Evolutionary conservation across 2,888 invertebrate genomes (phyloP).

Genomic region (Acleris cristana): DNA sequence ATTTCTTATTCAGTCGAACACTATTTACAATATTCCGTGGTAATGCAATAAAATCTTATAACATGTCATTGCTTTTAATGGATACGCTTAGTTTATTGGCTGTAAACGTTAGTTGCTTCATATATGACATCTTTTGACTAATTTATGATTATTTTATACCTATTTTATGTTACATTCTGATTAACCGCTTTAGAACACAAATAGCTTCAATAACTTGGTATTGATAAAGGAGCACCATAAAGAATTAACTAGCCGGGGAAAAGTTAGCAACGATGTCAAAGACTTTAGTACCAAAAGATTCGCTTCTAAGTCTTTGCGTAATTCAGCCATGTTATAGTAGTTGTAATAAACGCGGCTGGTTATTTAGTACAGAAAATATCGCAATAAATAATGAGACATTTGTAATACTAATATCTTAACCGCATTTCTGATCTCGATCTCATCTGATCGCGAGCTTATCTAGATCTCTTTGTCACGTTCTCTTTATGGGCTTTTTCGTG

Average conservation of each 20-base stretch:
- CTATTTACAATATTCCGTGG: constrained; percentile 40
- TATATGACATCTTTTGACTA: constrained; percentile 41
- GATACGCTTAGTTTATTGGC: constrained; percentile 44
- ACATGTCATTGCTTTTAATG: constrained; percentile 39
- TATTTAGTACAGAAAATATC: constrained; percentile 54
- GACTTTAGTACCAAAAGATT: constrained; percentile 44
- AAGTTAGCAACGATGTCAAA: constrained; percentile 42
- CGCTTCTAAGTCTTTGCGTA: constrained; percentile 43
- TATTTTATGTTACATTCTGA: constrained; percentile 40
- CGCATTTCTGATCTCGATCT: constrained; percentile 68
- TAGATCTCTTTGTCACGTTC: constrained; percentile 70
- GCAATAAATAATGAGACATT: constrained; percentile 71
- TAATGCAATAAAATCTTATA: constrained; percentile 45
- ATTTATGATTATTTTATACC: constrained; percentile 46
- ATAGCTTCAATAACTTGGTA: too few relatives aligned
- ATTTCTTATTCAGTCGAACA: neutral
- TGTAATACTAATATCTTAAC: constrained; percentile 69
- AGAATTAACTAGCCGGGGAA: too few relatives aligned
- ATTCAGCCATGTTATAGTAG: constrained; percentile 46
- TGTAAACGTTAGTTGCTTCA: constrained; percentile 45
- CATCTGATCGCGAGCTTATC: constrained; percentile 66
- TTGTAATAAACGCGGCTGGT: constrained; percentile 53
- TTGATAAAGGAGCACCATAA: too few relatives aligned
- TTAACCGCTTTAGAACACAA: neutral
- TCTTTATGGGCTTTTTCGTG: constrained; percentile 45